These are phyloP conservation scores for Gambusia holbrooki DNA, from an alignment of 2,113 vertebrate species.

Conservation along the genomic window DNA sequence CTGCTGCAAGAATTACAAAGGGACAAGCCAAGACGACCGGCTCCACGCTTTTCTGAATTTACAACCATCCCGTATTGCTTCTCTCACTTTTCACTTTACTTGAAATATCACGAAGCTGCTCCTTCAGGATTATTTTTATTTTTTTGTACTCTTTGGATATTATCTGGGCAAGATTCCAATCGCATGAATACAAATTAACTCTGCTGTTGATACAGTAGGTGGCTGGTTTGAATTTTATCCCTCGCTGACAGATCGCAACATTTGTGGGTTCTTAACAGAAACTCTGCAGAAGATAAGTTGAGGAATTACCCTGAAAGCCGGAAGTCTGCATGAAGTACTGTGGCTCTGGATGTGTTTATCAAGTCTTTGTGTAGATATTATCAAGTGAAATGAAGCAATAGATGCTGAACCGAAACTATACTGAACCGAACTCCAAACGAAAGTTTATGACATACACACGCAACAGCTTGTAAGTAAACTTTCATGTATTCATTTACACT, in stretches of 20 bases:
- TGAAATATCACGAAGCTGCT: constrained; percentile 1
- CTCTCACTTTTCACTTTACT: not conserved
- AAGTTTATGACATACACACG: not conserved
- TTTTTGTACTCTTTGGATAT: not conserved
- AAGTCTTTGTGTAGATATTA: not conserved
- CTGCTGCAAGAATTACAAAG: constrained; percentile 11
- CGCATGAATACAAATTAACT: not conserved
- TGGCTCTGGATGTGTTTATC: not conserved
- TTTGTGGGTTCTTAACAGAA: not conserved
- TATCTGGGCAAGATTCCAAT: not conserved
- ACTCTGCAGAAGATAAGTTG: not conserved
- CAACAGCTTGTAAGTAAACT: no score
- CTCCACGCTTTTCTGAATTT: constrained; percentile 10
- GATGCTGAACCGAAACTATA: no score
- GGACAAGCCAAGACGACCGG: constrained; percentile 5
- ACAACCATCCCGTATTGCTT: not conserved
- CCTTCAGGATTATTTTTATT: not conserved
- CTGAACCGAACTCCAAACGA: not conserved
- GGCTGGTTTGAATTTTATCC: not conserved
- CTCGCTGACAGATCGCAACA: not conserved
- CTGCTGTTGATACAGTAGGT: not conserved
- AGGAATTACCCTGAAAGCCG: not conserved
- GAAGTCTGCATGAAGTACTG: not conserved
- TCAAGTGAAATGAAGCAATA: not conserved
- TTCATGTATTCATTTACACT: no score